Base-by-base conservation (phyloP, 2,888 invertebrate species). In the Artemia sinica region DNA sequence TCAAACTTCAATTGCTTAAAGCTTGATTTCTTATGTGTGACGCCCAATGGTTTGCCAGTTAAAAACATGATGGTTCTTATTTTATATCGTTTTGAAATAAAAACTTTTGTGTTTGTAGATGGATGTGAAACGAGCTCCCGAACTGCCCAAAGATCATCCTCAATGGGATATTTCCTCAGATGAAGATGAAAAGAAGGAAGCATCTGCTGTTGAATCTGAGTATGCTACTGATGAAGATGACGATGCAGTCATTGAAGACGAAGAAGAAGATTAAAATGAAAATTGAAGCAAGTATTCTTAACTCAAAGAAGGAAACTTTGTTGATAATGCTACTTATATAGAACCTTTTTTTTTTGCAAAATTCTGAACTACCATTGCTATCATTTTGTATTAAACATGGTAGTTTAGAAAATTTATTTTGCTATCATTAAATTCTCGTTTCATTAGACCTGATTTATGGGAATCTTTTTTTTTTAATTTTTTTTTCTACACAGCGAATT, bases 161-260 rank as follows among this genome's bases (percentile, higher is more conserved):
- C 95, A 95, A 80, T 96, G 96, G 95, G 92, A 95, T 76, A 88
- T 94, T 76, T 89, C 90, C 73, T 92, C 93, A 76, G 92, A 94
- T 67, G 94, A 95, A 76, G 87, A 88, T 71, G 87, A 88, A 70
- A 84, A 83, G 74, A 82, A 84, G 74, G 82, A 83, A 67, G 84
- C 84, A 73, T 82, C 83, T 72, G 84, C 82, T 70, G 84, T 67
- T 66, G 77, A 78, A 74, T 85, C 85, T 71, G 85, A 86, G 75
- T 84, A 84, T 75, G 84, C 85, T 50, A 84, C 85, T 49, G 85
- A 85, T 74, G 85, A 85, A 75, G 85, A 85, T 65, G 74, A 85
- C 74, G 85, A 85, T 75, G 85, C 85, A 65, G 74, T 74, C 50
- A 74, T 74, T 50, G 74, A 75, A 13, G 74, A 74, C 51, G 74